A percentile compares a stretch with the other conserved stretches of the same genome.
phyloP scores from a whole-genome alignment of 2,113 vertebrate genomes.

The Carassius carassius region DNA sequence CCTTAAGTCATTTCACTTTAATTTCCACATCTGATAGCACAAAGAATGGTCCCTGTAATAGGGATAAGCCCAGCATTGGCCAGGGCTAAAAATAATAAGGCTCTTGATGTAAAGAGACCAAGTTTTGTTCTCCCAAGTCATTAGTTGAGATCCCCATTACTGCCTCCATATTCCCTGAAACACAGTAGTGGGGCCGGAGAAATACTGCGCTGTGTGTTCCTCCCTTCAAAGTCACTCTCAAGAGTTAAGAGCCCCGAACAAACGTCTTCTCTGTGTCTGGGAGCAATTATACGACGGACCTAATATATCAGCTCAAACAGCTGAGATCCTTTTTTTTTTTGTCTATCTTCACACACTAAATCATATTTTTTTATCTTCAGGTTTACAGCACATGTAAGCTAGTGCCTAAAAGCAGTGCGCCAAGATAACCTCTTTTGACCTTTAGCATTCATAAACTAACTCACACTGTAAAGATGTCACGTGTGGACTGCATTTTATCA shows the following conservation, averaged over 20 bases:
- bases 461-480: conserved; percentile 52
- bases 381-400: not conserved
- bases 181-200: conserved; percentile 61
- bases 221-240: conserved; percentile 79
- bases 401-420: not conserved
- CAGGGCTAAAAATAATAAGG: no score
- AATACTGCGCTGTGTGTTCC: conserved; percentile 64
- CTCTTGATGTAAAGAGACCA: no score
- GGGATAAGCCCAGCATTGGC: no score
- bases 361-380: not conserved
- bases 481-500: conserved; percentile 31
- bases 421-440: not conserved
- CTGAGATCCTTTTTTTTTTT: not conserved
- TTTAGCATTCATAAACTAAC: not conserved
- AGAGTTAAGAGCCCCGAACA: conserved; percentile 67
- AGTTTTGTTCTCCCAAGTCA: conserved; percentile 74
- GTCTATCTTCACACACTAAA: not conserved
- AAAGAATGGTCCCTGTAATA: no score
- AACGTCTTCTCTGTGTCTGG: conserved; percentile 34
- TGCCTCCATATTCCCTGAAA: conserved; percentile 74
- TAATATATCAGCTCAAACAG: conserved; percentile 6
- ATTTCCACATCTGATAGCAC: no score
- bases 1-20: no score
- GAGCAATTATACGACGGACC: conserved; percentile 36
- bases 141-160: conserved; percentile 80